Evolutionary conservation across 1,140 invertebrate genomes (phyloP).

Genomic region (Pemphigus obesinymphae): DNA sequence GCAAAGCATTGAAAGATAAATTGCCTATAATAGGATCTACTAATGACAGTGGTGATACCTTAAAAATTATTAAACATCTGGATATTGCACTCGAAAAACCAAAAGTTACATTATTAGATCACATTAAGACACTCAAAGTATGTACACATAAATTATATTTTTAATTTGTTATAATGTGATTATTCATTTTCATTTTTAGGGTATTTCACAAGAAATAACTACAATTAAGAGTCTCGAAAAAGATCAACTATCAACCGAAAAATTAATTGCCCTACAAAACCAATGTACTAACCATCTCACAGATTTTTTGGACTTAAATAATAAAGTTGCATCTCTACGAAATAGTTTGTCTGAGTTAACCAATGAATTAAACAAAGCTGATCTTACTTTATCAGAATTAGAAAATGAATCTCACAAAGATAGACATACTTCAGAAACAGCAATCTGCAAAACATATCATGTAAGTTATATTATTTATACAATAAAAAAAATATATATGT

Average conservation of each 20-base stretch:
- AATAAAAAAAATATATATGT: no score
- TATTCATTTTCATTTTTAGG: not conserved
- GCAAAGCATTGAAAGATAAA: not conserved
- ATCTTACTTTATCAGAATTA: not conserved
- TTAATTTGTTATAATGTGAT: not conserved
- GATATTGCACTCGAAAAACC: conserved; percentile 5
- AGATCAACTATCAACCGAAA: not conserved
- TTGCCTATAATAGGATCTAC: not conserved
- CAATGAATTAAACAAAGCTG: not conserved
- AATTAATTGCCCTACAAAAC: not conserved
- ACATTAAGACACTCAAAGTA: conserved; percentile 12
- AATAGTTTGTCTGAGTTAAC: not conserved
- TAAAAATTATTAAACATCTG: not conserved
- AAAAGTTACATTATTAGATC: not conserved
- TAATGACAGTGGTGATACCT: not conserved
- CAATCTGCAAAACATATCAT: not conserved
- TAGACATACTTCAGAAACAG: not conserved
- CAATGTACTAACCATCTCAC: not conserved
- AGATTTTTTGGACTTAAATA: not conserved
- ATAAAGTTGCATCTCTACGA: not conserved
- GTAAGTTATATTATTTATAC: not conserved
- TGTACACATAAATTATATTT: not conserved
- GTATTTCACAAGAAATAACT: not conserved
- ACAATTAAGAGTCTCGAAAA: not conserved
- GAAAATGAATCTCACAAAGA: not conserved